These are phyloP conservation scores for Cyrtodaria siliqua DNA, from an alignment of 2,888 invertebrate species.

Conservation along the genomic window DNA sequence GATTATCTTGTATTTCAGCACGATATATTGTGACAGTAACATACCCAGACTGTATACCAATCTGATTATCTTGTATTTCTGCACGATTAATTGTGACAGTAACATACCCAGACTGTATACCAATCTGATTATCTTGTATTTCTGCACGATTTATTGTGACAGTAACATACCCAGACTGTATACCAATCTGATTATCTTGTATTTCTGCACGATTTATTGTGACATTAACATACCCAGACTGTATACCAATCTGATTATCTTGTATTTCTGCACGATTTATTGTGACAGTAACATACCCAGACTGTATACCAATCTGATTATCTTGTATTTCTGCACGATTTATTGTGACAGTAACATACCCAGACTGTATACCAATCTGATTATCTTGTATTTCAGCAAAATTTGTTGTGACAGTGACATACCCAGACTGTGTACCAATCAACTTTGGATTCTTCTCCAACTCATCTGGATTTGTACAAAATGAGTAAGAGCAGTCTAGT, in stretches of 20 bases:
- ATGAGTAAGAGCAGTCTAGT: slow-evolving; percentile 60
- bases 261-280: slow-evolving; percentile 53
- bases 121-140: too few species aligned
- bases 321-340: slow-evolving; percentile 53
- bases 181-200: too few species aligned
- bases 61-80: too few species aligned
- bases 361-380: too few species aligned
- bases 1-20: slow-evolving; percentile 45
- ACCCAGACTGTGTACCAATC: slow-evolving; percentile 76
- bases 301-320: too few species aligned
- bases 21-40: slow-evolving; percentile 65
- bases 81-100: slow-evolving; percentile 59
- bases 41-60: too few species aligned
- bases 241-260: too few species aligned
- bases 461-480: slow-evolving; percentile 65
- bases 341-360: slow-evolving; percentile 65
- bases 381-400: slow-evolving; percentile 44
- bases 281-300: slow-evolving; percentile 67
- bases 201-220: slow-evolving; percentile 55
- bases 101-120: too few species aligned
- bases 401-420: slow-evolving; percentile 65
- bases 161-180: too few species aligned
- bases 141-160: slow-evolving; percentile 55
- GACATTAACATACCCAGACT: too few species aligned
- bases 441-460: slow-evolving; percentile 66